Base-by-base conservation (phyloP, 23 tunicate species). In the Botrylloides violaceus region DNA sequence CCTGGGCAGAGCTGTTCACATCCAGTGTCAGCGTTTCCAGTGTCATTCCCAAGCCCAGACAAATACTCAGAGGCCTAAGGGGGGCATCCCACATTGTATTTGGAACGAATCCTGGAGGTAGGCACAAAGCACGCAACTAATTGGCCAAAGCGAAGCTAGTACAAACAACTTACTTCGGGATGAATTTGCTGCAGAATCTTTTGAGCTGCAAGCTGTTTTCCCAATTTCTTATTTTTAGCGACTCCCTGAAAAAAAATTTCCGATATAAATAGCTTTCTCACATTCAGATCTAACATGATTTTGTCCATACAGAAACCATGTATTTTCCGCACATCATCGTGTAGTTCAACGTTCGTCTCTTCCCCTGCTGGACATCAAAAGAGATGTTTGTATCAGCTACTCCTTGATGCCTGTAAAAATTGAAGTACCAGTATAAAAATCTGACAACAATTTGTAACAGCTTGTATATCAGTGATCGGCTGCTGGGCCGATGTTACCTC, bases 291-390 rank as follows among this genome's bases (percentile, higher is more conserved):
- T 73, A 59, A n/a, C n/a, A n/a, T n/a, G n/a, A n/a, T n/a, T n/a
- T n/a, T n/a, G n/a, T 43, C 15, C 53, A 7, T 50, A 86, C 94
- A 23, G 72, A 56, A 24, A 88, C 82, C 5, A 71, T 65, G 59
- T 88, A 86, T 59, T 81, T 88, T 32, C 87, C 96, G 57, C 87
- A 88, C 2, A 24, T 48, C 84, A 88, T 72, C 59, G 73, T 81
- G 72, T 88, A 88, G 20, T 88, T 77, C 18, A 81, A 34, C 56
- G 72, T 61, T 34, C 80, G 76, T 24, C 70, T 62, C 61, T 77
- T 82, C 2, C 84, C 77, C 22, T 78, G 58, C 20, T 75, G 71
- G 25, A 71, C 84, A 19, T 81, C 96, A 56, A 73, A 88, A 3
- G 55, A 34, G 12, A 72, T 71, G 20, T 32, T 58, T 2, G 78